Evolutionary conservation across 2,797 vertebrate genomes (phyloP).

Genomic region (Enteromius unitaeniatus): DNA sequence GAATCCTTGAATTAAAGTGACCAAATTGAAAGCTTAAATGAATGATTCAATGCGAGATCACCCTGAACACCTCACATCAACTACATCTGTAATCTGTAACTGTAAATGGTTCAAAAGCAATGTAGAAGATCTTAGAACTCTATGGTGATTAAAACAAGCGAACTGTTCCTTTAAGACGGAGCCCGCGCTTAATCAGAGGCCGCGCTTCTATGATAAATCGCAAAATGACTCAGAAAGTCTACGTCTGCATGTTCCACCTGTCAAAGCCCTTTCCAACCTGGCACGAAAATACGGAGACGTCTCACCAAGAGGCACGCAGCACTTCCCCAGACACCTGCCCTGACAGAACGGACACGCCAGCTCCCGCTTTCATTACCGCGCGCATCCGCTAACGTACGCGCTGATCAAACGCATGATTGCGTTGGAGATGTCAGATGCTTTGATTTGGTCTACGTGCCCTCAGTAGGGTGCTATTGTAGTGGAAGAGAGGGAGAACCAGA

Average conservation of each 20-base stretch:
- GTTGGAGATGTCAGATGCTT: conserved; percentile 21
- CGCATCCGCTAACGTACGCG: background rate
- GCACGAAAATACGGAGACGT: conserved; percentile 5
- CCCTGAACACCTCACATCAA: too few species aligned
- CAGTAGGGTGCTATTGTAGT: background rate
- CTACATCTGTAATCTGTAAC: too few species aligned
- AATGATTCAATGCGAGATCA: background rate
- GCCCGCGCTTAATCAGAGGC: conserved; percentile 1
- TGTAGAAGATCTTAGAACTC: too few species aligned
- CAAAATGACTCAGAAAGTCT: background rate
- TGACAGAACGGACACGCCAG: conserved; percentile 14
- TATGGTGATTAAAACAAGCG: background rate
- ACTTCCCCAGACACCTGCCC: conserved; percentile 11
- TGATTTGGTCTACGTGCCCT: background rate
- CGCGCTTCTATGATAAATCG: conserved; percentile 7
- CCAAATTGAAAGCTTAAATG: too few species aligned
- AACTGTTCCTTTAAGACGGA: conserved; percentile 18
- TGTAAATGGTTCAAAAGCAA: background rate
- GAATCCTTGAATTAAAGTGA: too few species aligned
- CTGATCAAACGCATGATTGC: conserved; percentile 29
- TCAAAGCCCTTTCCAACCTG: conserved; percentile 11
- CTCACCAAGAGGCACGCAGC: conserved; percentile 3
- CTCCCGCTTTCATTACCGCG: conserved; percentile 4
- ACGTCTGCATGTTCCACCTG: background rate
- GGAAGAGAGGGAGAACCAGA: background rate